These are phyloP conservation scores for Saxidomus purpurata DNA, from an alignment of 1,140 invertebrate genomes.

Conservation along the genomic window DNA sequence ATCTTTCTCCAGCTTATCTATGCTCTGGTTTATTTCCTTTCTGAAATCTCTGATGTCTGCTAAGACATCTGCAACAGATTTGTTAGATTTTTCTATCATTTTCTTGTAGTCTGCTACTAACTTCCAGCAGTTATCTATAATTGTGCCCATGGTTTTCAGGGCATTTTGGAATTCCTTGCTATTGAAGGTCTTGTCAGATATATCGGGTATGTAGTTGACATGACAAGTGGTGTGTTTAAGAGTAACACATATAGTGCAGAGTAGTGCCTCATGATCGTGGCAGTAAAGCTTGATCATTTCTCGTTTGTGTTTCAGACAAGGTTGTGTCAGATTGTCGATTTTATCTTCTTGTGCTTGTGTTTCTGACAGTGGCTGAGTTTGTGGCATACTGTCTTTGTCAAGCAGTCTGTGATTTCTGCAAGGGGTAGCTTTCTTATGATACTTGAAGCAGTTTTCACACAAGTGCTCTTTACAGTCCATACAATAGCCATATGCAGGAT, in stretches of 20 bases:
- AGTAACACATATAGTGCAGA: background rate
- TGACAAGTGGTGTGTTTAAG: too few relatives aligned
- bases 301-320: background rate
- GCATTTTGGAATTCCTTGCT: background rate
- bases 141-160: background rate
- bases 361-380: too few relatives aligned
- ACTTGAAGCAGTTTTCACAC: too few relatives aligned
- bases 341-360: background rate
- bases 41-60: background rate
- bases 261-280: too few relatives aligned
- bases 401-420: too few relatives aligned
- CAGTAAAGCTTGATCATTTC: too few relatives aligned
- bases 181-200: background rate
- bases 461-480: too few relatives aligned
- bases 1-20: background rate
- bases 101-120: too few relatives aligned
- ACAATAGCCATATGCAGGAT: too few relatives aligned
- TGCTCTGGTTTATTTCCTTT: background rate
- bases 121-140: background rate
- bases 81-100: background rate
- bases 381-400: too few relatives aligned
- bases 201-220: too few relatives aligned
- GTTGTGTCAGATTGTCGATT: background rate
- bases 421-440: too few relatives aligned
- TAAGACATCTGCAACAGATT: background rate